Evolutionary conservation across 1,140 invertebrate genomes (phyloP).

Genomic region (Sycophila sp.): DNA sequence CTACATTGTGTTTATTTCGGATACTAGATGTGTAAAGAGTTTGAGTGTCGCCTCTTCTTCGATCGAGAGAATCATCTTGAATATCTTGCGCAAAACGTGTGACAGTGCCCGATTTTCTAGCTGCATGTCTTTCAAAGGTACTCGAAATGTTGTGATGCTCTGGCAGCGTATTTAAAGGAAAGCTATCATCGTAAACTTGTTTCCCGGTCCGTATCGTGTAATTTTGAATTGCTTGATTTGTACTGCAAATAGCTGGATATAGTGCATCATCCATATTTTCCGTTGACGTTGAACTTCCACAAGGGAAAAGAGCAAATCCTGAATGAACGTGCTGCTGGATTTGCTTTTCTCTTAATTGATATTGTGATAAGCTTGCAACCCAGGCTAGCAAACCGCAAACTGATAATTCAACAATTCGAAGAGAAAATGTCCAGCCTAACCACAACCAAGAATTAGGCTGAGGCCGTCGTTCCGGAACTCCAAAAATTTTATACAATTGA

Average conservation of each 20-base stretch:
- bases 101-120: conserved; percentile 66
- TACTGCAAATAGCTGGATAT: conserved; percentile 85
- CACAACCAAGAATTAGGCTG: conserved; percentile 80
- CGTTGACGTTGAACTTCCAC: conserved; percentile 78
- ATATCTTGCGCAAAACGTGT: conserved; percentile 62
- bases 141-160: conserved; percentile 66
- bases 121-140: conserved; percentile 65
- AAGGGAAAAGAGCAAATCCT: conserved; percentile 80
- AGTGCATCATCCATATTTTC: conserved; percentile 71
- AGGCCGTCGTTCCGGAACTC: conserved; percentile 71
- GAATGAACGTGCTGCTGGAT: conserved; percentile 67
- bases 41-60: conserved; percentile 59
- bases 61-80: conserved; percentile 63
- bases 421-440: conserved; percentile 88
- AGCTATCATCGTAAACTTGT: conserved; percentile 77
- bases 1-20: conserved; percentile 51
- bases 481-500: conserved; percentile 85
- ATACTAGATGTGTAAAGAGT: conserved; percentile 53
- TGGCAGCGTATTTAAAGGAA: conserved; percentile 69
- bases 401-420: conserved; percentile 83
- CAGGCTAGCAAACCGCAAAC: conserved; percentile 85
- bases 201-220: conserved; percentile 82
- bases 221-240: conserved; percentile 85
- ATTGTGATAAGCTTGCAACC: conserved; percentile 76
- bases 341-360: conserved; percentile 66